phyloP scores from a whole-genome alignment of 2,888 invertebrate species.

The Amitus sp. region DNA sequence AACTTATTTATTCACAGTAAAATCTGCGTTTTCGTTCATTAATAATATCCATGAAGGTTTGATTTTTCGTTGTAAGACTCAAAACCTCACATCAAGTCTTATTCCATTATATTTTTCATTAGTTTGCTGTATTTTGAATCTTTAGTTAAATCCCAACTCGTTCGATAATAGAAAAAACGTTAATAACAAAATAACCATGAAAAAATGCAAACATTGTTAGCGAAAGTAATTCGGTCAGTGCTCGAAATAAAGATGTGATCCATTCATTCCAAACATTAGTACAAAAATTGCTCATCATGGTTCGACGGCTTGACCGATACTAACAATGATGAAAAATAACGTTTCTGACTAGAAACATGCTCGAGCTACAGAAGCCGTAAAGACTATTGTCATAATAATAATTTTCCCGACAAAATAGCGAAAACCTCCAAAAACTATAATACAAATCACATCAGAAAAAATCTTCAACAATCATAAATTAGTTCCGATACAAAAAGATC shows the following conservation, averaged over 20 bases:
- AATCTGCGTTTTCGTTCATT: not conserved
- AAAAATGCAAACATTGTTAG: slow-evolving; percentile 30
- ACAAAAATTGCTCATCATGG: slow-evolving; percentile 1
- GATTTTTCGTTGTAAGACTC: slow-evolving; percentile 1
- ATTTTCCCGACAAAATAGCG: slow-evolving; percentile 10
- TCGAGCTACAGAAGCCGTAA: slow-evolving; percentile 61
- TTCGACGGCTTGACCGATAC: slow-evolving; percentile 14
- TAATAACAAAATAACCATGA: slow-evolving; percentile 3
- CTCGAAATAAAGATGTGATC: slow-evolving; percentile 4
- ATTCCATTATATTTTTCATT: not conserved
- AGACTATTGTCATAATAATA: slow-evolving; percentile 59
- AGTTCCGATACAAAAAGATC: not conserved
- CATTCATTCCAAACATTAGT: not conserved
- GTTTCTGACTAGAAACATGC: slow-evolving; percentile 64
- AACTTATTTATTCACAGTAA: slow-evolving; percentile 9
- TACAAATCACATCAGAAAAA: not conserved
- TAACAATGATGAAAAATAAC: slow-evolving; percentile 20
- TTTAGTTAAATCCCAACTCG: not conserved
- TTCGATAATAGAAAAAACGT: not conserved
- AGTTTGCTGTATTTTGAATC: too few species aligned
- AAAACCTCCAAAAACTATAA: not conserved
- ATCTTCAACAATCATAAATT: not conserved
- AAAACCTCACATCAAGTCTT: not conserved
- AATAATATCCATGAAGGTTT: too few species aligned
- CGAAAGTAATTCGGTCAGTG: slow-evolving; percentile 13